phyloP scores from a whole-genome alignment of 2,113 vertebrate species.

The Passer montanus region DNA sequence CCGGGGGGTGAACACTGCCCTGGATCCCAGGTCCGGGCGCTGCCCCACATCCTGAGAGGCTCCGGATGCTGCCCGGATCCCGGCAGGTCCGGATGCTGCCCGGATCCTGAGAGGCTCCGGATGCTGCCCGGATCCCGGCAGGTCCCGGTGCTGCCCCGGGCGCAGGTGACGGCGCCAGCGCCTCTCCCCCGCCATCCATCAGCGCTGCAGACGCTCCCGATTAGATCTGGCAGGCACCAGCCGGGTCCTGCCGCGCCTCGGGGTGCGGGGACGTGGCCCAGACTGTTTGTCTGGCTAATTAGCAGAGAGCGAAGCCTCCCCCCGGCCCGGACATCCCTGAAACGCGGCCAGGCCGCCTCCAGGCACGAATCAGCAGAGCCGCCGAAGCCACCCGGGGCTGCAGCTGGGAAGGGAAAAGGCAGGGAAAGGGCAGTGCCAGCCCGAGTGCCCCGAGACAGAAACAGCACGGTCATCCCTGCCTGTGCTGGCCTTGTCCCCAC shows the following conservation, averaged over 20 bases:
- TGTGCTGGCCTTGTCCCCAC: not conserved
- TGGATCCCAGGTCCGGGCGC: not conserved
- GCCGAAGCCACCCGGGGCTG: not conserved
- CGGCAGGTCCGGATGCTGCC: accelerated
- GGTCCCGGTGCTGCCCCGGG: not conserved
- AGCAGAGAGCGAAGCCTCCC: not conserved
- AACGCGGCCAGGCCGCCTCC: not conserved
- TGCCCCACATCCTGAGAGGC: accelerated
- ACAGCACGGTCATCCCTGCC: not conserved
- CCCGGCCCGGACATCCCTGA: not conserved
- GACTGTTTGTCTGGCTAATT: not conserved
- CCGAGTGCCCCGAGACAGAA: not conserved
- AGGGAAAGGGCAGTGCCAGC: not conserved
- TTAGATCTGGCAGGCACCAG: not conserved
- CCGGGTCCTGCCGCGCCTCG: not conserved
- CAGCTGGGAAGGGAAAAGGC: not conserved
- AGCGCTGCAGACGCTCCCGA: not conserved
- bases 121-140: not conserved
- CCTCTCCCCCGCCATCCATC: not conserved
- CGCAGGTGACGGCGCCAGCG: not conserved
- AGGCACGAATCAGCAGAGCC: not conserved
- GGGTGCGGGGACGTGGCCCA: not conserved
- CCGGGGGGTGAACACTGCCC: not conserved
- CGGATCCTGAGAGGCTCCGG: not conserved
- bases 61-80: not conserved